Conservation (phyloP, 2,888 invertebrate genomes). For the Baronia brevicornis region DNA sequence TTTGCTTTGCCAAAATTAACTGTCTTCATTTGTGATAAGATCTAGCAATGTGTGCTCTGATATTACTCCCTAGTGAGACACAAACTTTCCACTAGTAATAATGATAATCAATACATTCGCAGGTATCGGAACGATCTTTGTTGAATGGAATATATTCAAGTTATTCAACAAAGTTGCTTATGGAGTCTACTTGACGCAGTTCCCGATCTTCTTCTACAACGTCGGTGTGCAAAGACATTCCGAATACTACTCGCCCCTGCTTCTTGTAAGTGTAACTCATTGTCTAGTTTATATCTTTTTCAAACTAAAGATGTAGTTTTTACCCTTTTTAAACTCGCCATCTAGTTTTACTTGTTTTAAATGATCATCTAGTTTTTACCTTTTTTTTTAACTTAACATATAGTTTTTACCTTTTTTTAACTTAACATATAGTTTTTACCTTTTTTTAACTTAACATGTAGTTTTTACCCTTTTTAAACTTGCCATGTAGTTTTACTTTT, state of each 20-base stretch:
- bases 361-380: too few relatives aligned
- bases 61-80: too few relatives aligned
- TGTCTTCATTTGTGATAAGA: too few relatives aligned
- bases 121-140: slow-evolving; percentile 61
- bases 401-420: too few relatives aligned
- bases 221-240: slow-evolving; percentile 73
- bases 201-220: slow-evolving; percentile 79
- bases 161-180: slow-evolving; percentile 77
- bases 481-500: too few relatives aligned
- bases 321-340: neutral
- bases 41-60: too few relatives aligned
- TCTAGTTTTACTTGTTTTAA: too few relatives aligned
- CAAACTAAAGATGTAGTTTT: too few relatives aligned
- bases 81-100: too few relatives aligned
- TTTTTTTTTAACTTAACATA: too few relatives aligned
- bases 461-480: neutral
- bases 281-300: slow-evolving; percentile 1
- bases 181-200: slow-evolving; percentile 77
- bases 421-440: slow-evolving; percentile 1
- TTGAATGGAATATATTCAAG: slow-evolving; percentile 71
- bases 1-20: too few relatives aligned
- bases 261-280: slow-evolving; percentile 58
- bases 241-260: slow-evolving; percentile 61
- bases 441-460: too few relatives aligned
- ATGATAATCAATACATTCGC: slow-evolving; percentile 6